Base-by-base conservation (phyloP, 2,888 invertebrate genomes). In the Bhutanitis thaidina region DNA sequence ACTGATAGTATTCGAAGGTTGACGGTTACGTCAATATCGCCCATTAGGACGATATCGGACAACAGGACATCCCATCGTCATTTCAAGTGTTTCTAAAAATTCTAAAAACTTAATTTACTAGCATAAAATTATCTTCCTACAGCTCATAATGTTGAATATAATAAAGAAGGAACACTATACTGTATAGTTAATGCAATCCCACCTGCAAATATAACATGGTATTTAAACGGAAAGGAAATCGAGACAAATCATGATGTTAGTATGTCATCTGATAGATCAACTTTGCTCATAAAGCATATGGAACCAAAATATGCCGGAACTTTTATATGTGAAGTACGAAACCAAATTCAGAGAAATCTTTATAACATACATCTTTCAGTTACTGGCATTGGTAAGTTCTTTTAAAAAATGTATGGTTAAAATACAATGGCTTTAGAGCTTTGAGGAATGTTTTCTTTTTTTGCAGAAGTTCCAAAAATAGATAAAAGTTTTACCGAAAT, bases 121-220 rank as follows among this genome's bases (percentile, higher is more conserved):
- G n/a, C n/a, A n/a, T n/a, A n/a, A n/a, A 9, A 30, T 30, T 10
- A 9, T 30, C 3, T 30, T 30, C n/a, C 10, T 7, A 14, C 40
- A 50, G 50, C 45, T 50, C 39, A 50, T 36, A 36, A 0, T 10
- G 29, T 50, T 16, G 20, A 40, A 13, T 50, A 44, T 29, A 30
- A 45, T 8, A 40, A 40, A 40, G 27, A 39, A 29, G 50, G 14
- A 16, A 40, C 29, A 29, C 30, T 50, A 30, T 35, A 30, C 29
- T 50, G 50, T 27, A 44, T 40, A 16, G 45, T 50, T 13, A 40
- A 39, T 3, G 16, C 50, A 7, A 27, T 8, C 13, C 44, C 50
- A 7, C 50, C 50, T 12, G 50, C 10, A 10, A 50, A 35, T 36
- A 29, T 50, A n/a, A 45, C 35, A 10, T 50, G 50, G 50, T 44